Conservation (phyloP, 2,888 invertebrate species). For the Perizoma flavofasciatum region DNA sequence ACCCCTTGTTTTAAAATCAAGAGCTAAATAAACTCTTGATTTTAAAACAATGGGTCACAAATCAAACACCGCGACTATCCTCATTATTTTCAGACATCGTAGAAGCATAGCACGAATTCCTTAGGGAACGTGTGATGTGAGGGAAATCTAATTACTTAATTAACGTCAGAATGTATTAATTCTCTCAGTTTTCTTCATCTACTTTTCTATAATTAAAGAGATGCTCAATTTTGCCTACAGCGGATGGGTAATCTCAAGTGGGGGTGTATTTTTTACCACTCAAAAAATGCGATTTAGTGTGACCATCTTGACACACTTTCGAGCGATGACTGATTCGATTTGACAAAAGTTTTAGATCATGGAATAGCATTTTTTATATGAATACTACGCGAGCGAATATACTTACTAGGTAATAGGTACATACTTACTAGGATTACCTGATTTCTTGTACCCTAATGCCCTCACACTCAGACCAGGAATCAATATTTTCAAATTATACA, state of each 20-base stretch:
- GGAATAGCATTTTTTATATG: too few relatives aligned
- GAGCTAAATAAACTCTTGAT: too few relatives aligned
- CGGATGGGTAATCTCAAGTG: conserved; percentile 2
- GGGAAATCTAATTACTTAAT: conserved; percentile 12
- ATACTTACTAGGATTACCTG: too few relatives aligned
- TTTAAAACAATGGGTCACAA: too few relatives aligned
- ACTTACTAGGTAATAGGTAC: too few relatives aligned
- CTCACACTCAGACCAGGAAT: too few relatives aligned
- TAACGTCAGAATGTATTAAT: not conserved
- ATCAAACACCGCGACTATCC: not conserved
- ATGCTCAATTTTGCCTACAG: not conserved
- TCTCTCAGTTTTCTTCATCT: conserved; percentile 1
- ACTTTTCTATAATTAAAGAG: not conserved
- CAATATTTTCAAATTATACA: too few relatives aligned
- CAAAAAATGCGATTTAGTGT: not conserved
- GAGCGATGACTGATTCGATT: too few relatives aligned
- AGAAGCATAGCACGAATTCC: conserved; percentile 1
- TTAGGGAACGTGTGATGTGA: conserved; percentile 2
- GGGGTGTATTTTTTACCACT: conserved; percentile 2
- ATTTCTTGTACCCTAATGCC: too few relatives aligned
- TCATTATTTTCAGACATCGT: not conserved
- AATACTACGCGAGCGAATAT: too few relatives aligned
- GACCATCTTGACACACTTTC: conserved; percentile 10
- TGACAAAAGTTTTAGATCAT: too few relatives aligned
- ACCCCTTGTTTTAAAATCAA: too few relatives aligned